A percentile compares a stretch with the other conserved stretches of the same genome.
Evolutionary conservation across 92 coral and sea anemone species (phyloP).

Genomic region (Ricordea florida): DNA sequence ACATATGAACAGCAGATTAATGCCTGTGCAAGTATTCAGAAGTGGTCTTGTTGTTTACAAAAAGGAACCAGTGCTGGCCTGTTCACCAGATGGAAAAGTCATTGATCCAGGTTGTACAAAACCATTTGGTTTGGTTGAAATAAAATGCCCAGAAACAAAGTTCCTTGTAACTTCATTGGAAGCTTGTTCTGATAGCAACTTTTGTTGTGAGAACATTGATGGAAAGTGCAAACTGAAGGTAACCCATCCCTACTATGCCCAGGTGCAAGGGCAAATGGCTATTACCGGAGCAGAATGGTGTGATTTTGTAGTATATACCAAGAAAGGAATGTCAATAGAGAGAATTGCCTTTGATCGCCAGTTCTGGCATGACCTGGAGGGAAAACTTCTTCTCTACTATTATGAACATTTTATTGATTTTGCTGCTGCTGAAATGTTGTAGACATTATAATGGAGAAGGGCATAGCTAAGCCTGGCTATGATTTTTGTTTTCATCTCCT

Average conservation of each 20-base stretch:
- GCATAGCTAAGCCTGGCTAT: too few relatives aligned
- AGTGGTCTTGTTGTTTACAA: conserved; percentile 56
- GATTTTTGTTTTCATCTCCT: too few relatives aligned
- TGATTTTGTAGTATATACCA: conserved; percentile 70
- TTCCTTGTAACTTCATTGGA: conserved; percentile 72
- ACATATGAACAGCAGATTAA: conserved; percentile 51
- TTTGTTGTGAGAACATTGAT: conserved; percentile 42
- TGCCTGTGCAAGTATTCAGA: conserved; percentile 32
- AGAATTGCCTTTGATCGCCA: conserved; percentile 33
- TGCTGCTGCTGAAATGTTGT: neutral
- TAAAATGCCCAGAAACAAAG: conserved; percentile 71
- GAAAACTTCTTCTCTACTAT: neutral
- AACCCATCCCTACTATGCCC: conserved; percentile 52
- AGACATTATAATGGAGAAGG: too few relatives aligned
- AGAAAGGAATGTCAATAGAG: conserved; percentile 58
- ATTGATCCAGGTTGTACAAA: conserved; percentile 56
- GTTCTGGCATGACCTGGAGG: too few relatives aligned
- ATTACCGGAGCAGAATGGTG: conserved; percentile 62
- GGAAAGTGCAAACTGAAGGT: conserved; percentile 51
- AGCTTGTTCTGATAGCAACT: conserved; percentile 55
- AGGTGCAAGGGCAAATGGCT: conserved; percentile 70
- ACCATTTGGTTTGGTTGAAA: conserved; percentile 64
- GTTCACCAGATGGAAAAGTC: conserved; percentile 74
- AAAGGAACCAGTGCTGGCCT: conserved; percentile 54
- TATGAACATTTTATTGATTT: conserved; percentile 14